These are phyloP conservation scores for Pleuronectes platessa DNA, from an alignment of 2,113 vertebrate species.

Conservation along the genomic window DNA sequence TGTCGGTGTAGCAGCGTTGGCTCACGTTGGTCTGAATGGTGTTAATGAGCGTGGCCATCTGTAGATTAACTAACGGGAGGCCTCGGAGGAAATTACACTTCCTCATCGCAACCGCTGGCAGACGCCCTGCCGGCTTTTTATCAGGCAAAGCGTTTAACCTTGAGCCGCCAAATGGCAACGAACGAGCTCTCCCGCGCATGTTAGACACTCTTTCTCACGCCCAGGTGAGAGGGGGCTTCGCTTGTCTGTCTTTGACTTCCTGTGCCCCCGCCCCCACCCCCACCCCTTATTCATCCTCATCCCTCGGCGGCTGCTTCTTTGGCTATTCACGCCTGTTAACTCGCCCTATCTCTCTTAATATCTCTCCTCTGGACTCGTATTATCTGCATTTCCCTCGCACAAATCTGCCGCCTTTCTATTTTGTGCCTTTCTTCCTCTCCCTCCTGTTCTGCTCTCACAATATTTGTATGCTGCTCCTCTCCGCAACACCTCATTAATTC, in stretches of 20 bases:
- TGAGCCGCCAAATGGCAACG: slow-evolving; percentile 78
- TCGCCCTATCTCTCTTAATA: slow-evolving; percentile 49
- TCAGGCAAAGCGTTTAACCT: slow-evolving; percentile 82
- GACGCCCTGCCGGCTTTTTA: slow-evolving; percentile 74
- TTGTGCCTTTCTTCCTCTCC: slow-evolving; percentile 60
- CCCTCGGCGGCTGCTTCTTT: slow-evolving; percentile 39
- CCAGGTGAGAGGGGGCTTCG: slow-evolving; percentile 61
- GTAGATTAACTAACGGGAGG: slow-evolving; percentile 80
- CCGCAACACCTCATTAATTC: slow-evolving; percentile 83
- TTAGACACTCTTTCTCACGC: slow-evolving; percentile 67
- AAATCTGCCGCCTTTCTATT: slow-evolving; percentile 54
- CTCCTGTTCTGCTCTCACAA: slow-evolving; percentile 65
- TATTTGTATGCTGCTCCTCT: slow-evolving; percentile 81
- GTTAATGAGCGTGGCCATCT: slow-evolving; percentile 81
- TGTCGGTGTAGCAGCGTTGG: slow-evolving; percentile 73
- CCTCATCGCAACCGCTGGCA: slow-evolving; percentile 63
- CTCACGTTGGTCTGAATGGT: slow-evolving; percentile 74
- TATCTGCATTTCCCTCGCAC: slow-evolving; percentile 57
- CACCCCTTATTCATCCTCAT: slow-evolving; percentile 32
- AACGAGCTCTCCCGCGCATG: slow-evolving; percentile 66
- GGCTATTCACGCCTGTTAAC: slow-evolving; percentile 56
- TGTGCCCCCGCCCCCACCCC: slow-evolving; percentile 14
- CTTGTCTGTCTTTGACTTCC: slow-evolving; percentile 52
- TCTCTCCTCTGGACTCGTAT: slow-evolving; percentile 52
- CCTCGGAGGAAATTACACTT: slow-evolving; percentile 78